Percentiles rank a stretch among this genome's conserved stretches.
Conservation (phyloP, 1,140 invertebrate species). For the Kradibia gibbosae region DNA sequence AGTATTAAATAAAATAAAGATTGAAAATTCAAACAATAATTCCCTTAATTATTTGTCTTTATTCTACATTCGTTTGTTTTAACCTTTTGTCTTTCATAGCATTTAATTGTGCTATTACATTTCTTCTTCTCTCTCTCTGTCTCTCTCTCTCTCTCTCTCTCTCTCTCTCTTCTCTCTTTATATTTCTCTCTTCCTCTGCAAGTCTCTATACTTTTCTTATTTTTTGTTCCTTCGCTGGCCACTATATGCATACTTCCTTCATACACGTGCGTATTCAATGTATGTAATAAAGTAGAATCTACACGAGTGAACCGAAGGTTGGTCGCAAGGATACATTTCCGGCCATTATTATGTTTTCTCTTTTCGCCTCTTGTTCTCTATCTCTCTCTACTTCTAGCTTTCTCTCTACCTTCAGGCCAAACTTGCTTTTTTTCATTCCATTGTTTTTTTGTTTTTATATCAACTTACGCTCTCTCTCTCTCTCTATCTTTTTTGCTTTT, state of each 20-base stretch:
- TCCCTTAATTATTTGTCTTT: background rate
- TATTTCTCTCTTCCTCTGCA: background rate
- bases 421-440: too few relatives aligned
- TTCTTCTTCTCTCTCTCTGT: background rate
- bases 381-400: background rate
- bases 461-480: background rate
- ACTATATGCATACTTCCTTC: background rate
- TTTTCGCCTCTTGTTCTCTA: background rate
- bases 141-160: background rate
- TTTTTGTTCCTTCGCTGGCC: background rate
- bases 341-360: background rate
- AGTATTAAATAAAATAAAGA: too few relatives aligned
- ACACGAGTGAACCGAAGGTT: constrained; percentile 54
- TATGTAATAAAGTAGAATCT: constrained; percentile 60
- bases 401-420: constrained; percentile 32
- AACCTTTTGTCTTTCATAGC: background rate
- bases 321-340: constrained; percentile 61
- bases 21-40: background rate
- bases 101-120: background rate
- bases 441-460: too few relatives aligned
- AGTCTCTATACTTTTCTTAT: constrained; percentile 30
- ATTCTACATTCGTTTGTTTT: background rate
- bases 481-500: background rate
- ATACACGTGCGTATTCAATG: constrained; percentile 44
- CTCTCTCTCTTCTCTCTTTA: background rate